phyloP scores from a whole-genome alignment of 2,797 vertebrate genomes.

The Tenualosa thibaudeaui region DNA sequence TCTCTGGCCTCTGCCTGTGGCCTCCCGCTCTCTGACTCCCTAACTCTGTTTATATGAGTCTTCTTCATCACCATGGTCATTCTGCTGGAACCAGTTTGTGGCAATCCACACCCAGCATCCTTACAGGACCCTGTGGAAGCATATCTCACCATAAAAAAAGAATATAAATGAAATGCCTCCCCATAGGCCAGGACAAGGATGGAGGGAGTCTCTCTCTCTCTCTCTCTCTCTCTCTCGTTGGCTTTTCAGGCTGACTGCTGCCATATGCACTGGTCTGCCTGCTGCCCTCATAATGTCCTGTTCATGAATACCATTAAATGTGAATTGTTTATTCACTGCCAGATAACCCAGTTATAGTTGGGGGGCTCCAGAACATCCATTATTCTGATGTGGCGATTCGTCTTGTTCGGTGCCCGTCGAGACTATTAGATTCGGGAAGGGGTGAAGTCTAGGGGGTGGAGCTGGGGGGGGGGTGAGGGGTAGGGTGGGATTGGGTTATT shows the following conservation, averaged over 20 bases:
- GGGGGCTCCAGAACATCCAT: conserved; percentile 16
- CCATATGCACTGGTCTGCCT: neutral
- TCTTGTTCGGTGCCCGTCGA: neutral
- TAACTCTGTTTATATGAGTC: neutral
- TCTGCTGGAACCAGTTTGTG: neutral
- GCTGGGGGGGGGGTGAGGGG: neutral
- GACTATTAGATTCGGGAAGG: conserved; percentile 2
- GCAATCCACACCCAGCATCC: neutral
- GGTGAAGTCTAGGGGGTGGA: neutral
- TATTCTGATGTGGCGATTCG: conserved; percentile 20
- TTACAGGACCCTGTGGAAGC: neutral
- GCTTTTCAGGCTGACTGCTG: neutral
- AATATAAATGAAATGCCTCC: neutral
- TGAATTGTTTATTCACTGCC: conserved; percentile 10
- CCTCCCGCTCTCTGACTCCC: neutral
- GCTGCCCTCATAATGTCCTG: conserved; percentile 7
- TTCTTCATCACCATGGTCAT: neutral
- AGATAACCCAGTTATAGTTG: neutral
- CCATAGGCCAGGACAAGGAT: neutral
- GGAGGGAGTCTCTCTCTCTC: neutral
- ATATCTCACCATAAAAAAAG: neutral
- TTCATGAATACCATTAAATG: conserved; percentile 25
- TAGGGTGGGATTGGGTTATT: neutral
- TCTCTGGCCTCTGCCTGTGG: neutral
- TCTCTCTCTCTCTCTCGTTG: neutral